Conservation (phyloP, 1,140 invertebrate genomes). For the Pantala flavescens region DNA sequence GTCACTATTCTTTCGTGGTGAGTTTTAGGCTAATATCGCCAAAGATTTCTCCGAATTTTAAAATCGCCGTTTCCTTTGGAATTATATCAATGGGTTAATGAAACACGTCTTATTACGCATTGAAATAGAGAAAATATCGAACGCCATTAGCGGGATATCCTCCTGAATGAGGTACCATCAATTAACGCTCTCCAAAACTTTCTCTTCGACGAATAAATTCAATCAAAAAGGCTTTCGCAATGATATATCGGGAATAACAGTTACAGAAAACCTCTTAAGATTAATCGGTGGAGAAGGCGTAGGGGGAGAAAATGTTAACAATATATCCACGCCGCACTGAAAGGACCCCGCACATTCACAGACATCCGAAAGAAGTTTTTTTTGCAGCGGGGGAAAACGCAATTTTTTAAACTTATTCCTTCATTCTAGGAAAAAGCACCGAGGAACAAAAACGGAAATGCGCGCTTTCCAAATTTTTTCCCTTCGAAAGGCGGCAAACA, state of each 20-base stretch:
- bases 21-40: too few relatives aligned
- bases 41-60: too few relatives aligned
- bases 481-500: neutral
- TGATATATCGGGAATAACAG: neutral
- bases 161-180: too few relatives aligned
- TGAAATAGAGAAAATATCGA: too few relatives aligned
- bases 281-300: neutral
- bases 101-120: too few relatives aligned
- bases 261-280: neutral
- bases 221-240: neutral
- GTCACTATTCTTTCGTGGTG: too few relatives aligned
- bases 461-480: neutral
- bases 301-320: neutral
- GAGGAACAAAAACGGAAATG: neutral
- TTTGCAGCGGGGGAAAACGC: neutral
- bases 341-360: neutral
- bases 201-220: too few relatives aligned
- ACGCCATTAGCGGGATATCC: too few relatives aligned
- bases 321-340: neutral
- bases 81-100: too few relatives aligned
- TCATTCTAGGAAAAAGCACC: neutral
- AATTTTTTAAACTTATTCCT: slow-evolving; percentile 9
- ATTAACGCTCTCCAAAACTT: too few relatives aligned
- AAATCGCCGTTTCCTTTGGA: too few relatives aligned
- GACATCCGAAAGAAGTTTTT: neutral